Conservation (phyloP, 2,113 vertebrate species). For the Siniperca knerii region DNA sequence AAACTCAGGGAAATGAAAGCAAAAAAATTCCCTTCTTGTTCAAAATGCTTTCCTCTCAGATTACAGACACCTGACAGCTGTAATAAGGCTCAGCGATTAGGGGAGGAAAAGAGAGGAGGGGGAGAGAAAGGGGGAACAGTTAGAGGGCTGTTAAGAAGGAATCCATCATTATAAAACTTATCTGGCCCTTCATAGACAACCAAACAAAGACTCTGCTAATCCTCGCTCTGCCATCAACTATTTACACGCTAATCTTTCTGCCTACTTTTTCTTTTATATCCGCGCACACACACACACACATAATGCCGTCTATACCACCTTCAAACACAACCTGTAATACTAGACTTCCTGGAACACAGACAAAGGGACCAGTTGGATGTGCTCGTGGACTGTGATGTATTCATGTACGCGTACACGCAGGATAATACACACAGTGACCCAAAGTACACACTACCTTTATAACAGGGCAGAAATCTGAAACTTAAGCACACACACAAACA, state of each 20-base stretch:
- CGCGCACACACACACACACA: conserved; percentile 17
- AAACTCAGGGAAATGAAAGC: conserved; percentile 39
- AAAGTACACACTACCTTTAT: conserved; percentile 38
- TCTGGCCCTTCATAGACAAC: conserved; percentile 7
- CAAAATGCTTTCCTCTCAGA: conserved; percentile 37
- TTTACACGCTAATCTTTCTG: conserved; percentile 35
- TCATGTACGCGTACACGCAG: neutral
- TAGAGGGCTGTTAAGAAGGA: conserved; percentile 64
- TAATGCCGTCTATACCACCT: conserved; percentile 22
- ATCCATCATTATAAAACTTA: conserved; percentile 58
- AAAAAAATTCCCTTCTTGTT: conserved; percentile 12
- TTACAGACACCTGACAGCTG: conserved; percentile 53
- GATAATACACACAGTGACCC: conserved; percentile 10
- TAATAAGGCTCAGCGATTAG: conserved; percentile 8
- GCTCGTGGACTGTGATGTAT: conserved; percentile 29
- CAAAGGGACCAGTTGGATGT: conserved; percentile 58
- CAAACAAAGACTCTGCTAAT: conserved; percentile 67
- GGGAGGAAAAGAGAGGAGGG: neutral
- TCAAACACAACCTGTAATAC: conserved; percentile 63
- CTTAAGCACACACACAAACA: conserved; percentile 16
- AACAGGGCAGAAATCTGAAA: conserved; percentile 68
- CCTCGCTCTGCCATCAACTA: conserved; percentile 17
- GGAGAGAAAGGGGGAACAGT: conserved; percentile 40
- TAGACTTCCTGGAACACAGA: conserved; percentile 52
- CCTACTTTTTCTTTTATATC: conserved; percentile 31